Evolutionary conservation across 2,797 vertebrate species (phyloP).

Genomic region (Arvicola amphibius): DNA sequence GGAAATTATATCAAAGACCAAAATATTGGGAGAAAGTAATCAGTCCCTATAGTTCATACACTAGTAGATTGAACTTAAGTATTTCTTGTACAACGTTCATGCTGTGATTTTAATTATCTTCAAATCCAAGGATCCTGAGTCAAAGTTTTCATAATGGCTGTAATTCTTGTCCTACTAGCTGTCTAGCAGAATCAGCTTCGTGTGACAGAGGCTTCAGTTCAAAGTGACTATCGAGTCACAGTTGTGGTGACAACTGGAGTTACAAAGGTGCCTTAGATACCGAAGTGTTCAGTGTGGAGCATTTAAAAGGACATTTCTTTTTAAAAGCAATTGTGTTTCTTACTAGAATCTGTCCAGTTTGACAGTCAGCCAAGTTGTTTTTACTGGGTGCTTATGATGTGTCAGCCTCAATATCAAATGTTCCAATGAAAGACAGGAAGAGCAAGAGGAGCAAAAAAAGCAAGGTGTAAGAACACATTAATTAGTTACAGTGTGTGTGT

Average conservation of each 20-base stretch:
- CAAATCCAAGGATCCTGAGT: slow-evolving; percentile 81
- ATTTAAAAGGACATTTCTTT: neutral
- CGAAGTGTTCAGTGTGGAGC: neutral
- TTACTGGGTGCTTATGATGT: neutral
- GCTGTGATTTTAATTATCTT: slow-evolving; percentile 86
- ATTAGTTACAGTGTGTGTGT: neutral
- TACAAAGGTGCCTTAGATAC: neutral
- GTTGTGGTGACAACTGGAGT: neutral
- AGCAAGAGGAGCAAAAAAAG: neutral
- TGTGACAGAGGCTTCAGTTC: neutral
- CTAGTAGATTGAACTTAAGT: slow-evolving; percentile 86
- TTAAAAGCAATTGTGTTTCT: neutral
- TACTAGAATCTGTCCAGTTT: neutral
- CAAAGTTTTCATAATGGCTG: slow-evolving; percentile 77
- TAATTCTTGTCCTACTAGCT: slow-evolving; percentile 57
- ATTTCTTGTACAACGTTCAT: slow-evolving; percentile 80
- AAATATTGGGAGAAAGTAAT: slow-evolving; percentile 31
- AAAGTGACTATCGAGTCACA: neutral
- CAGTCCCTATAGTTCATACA: slow-evolving; percentile 76
- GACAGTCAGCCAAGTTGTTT: neutral
- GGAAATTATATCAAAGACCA: slow-evolving; percentile 65
- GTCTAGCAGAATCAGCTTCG: slow-evolving; percentile 35
- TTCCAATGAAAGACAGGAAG: neutral
- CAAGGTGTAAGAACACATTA: neutral
- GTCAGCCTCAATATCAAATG: neutral